phyloP scores from a whole-genome alignment of 1,140 invertebrate species.

The Conopomorpha cramerella region DNA sequence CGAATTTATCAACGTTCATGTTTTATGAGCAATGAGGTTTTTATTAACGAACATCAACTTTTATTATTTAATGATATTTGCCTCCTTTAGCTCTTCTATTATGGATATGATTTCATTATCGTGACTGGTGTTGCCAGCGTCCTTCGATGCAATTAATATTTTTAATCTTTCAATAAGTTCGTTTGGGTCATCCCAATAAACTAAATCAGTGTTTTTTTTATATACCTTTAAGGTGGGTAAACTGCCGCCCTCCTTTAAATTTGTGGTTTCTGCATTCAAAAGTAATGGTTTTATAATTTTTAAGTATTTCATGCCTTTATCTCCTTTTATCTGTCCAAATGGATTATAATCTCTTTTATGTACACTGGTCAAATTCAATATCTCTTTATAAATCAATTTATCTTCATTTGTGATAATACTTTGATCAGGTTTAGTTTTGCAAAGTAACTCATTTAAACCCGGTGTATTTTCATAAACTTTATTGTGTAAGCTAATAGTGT shows the following conservation, averaged over 20 bases:
- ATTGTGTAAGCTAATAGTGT: constrained; percentile 1
- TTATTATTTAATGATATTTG: constrained; percentile 5
- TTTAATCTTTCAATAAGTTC: constrained; percentile 28
- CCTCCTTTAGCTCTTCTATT: constrained; percentile 21
- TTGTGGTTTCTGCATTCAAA: not conserved
- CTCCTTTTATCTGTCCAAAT: constrained; percentile 9
- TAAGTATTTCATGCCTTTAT: constrained; percentile 3
- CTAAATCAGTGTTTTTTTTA: constrained; percentile 29
- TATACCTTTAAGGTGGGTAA: constrained; percentile 7
- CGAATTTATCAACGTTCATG: not conserved
- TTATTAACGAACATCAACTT: too few relatives aligned
- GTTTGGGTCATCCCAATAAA: constrained; percentile 14
- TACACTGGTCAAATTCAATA: constrained; percentile 13
- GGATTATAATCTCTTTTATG: constrained; percentile 11
- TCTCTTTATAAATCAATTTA: constrained; percentile 14
- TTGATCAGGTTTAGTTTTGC: constrained; percentile 11
- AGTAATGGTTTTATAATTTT: constrained; percentile 6
- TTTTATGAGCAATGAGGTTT: too few relatives aligned
- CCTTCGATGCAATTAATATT: constrained; percentile 22
- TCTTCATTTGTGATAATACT: constrained; percentile 10
- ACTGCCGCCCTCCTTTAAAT: constrained; percentile 9
- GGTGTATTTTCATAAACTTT: constrained; percentile 7
- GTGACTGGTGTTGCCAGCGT: constrained; percentile 23
- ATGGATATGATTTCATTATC: constrained; percentile 42
- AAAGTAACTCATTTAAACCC: constrained; percentile 14